Evolutionary conservation across 2,113 vertebrate genomes (phyloP).

Genomic region (Agelaius tricolor): DNA sequence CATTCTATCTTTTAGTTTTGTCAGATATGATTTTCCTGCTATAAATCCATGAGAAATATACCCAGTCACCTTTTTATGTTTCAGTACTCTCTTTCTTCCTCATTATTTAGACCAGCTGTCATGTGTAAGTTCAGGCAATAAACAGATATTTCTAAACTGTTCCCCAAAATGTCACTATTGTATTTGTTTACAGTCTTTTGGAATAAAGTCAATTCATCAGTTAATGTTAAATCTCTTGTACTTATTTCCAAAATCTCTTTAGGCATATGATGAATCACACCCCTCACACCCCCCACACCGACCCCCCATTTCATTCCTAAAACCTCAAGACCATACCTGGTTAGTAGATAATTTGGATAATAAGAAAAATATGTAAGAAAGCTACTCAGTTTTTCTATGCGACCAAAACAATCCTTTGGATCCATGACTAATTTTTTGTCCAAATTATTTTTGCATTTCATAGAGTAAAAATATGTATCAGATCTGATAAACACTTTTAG

Average conservation of each 20-base stretch:
- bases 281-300: accelerated
- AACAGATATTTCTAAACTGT: neutral
- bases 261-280: neutral
- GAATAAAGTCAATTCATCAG: neutral
- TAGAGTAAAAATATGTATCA: neutral
- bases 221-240: neutral
- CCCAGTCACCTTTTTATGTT: neutral
- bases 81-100: neutral
- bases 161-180: neutral
- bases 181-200: neutral
- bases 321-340: neutral
- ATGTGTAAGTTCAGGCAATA: neutral
- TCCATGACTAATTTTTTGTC: neutral
- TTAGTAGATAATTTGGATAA: neutral
- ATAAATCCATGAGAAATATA: neutral
- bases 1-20: neutral
- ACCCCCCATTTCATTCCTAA: too few relatives aligned
- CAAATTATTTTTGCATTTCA: neutral
- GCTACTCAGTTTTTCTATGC: neutral
- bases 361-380: neutral
- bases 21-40: neutral
- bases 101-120: neutral
- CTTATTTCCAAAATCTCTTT: neutral
- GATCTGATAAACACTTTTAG: neutral
- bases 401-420: neutral